A percentile compares a stretch with the other conserved stretches of the same genome.
phyloP scores from a whole-genome alignment of 2,113 vertebrate species.

The Dromiciops gliroides region DNA sequence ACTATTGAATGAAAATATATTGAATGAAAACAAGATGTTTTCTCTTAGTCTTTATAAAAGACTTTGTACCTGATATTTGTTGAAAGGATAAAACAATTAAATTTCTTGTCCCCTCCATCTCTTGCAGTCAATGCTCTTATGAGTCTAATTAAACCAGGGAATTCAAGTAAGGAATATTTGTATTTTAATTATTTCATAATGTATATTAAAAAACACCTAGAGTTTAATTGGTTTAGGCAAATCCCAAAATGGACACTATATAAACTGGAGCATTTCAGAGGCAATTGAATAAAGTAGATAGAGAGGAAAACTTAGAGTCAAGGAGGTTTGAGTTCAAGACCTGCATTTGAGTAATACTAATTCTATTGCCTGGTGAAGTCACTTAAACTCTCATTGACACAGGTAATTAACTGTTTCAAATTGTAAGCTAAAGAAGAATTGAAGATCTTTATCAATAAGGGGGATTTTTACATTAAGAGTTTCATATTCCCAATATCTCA shows the following conservation, averaged over 20 bases:
- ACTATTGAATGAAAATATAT: too few species aligned
- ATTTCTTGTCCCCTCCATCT: not conserved
- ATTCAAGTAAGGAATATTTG: not conserved
- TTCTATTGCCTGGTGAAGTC: not conserved
- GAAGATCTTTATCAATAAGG: not conserved
- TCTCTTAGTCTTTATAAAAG: not conserved
- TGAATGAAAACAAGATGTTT: too few species aligned
- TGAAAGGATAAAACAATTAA: not conserved
- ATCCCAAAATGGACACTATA: not conserved
- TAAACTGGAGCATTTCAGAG: not conserved
- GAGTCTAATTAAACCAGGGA: not conserved
- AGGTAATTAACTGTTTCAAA: not conserved
- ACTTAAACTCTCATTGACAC: not conserved
- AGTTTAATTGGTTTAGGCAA: not conserved
- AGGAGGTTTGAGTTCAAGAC: not conserved
- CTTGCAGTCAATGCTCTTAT: not conserved
- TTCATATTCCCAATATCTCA: not conserved
- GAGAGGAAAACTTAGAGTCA: not conserved
- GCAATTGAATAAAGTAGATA: not conserved
- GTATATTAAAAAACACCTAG: not conserved
- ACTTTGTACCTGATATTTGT: not conserved
- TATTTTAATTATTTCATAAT: not conserved
- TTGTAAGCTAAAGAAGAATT: not conserved
- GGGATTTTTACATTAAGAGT: not conserved
- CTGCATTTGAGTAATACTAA: not conserved